Conservation (phyloP, 2,113 vertebrate species). For the Brachionichthys hirsutus region DNA sequence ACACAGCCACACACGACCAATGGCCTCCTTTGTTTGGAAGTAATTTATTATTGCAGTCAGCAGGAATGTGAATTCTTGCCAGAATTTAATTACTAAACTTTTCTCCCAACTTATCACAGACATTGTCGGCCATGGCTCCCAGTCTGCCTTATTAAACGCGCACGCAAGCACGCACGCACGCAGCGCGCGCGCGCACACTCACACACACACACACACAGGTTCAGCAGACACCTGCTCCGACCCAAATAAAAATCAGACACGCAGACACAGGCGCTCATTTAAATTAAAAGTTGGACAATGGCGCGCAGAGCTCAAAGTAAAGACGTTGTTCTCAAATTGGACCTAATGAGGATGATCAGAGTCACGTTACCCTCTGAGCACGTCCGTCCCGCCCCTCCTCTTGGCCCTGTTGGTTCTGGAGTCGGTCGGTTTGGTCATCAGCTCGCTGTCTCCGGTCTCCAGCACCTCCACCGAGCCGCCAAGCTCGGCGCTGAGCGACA, state of each 20-base stretch:
- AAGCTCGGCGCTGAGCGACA: conserved; percentile 75
- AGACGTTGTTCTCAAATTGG: not conserved
- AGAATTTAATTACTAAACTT: conserved; percentile 78
- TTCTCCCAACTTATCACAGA: conserved; percentile 72
- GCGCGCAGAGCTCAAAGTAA: not conserved
- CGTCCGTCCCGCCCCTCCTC: conserved; percentile 87
- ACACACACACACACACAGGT: conserved; percentile 3
- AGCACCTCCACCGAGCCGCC: conserved; percentile 50
- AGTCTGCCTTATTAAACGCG: conserved; percentile 47
- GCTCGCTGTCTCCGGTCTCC: conserved; percentile 52
- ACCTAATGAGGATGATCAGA: conserved; percentile 13
- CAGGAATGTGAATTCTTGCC: conserved; percentile 79
- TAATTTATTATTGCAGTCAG: conserved; percentile 77
- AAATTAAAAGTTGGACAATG: not conserved
- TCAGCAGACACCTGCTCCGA: conserved; percentile 58
- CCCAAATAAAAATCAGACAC: not conserved
- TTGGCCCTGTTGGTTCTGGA: conserved; percentile 87
- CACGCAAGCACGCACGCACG: conserved; percentile 11
- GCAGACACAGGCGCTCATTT: not conserved
- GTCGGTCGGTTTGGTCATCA: conserved; percentile 72
- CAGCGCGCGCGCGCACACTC: conserved; percentile 22
- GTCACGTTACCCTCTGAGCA: conserved; percentile 88
- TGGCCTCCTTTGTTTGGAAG: conserved; percentile 78
- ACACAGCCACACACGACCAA: conserved; percentile 73
- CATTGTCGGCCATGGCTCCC: conserved; percentile 61